Base-by-base conservation (phyloP, 2,113 vertebrate species). In the Galeopterus variegatus region DNA sequence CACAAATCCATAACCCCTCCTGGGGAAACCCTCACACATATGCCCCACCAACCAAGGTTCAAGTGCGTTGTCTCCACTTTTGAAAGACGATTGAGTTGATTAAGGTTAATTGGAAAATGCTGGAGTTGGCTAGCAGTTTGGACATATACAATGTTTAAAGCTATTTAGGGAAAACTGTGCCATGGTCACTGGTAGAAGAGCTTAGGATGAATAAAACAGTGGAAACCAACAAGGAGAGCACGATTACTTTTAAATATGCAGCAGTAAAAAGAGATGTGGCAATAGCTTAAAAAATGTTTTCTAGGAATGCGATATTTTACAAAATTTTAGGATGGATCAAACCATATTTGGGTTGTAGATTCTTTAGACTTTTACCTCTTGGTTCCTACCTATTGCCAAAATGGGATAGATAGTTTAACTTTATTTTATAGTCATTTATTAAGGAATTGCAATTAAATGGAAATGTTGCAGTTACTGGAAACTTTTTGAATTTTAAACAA, bases 401-500 rank as follows among this genome's bases (percentile, higher is more conserved):
- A 80, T 26, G 24, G 31, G 6, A 45, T 82, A 3, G 36, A 9
- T 48, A 73, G 65, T 26, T 92, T 84, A 82, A 31, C 60, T 90
- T 72, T 90, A 13, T 90, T 11, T 33, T 88, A 12, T 26, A 26
- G 58, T 52, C 79, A 36, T 77, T 96, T 94, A 91, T 93, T 95
- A 89, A 89, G 96, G 90, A 70, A 97, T 93, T 97, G 14, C 18
- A 14, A 54, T 96, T 97, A 86, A 97, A 97, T 97, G 97, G 90
- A 98, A 98, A 94, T 83, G 96, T 90, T 98, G 45, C 80, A 64
- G 73, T 98, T 96, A 36, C 88, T 94, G 15, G 36, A 24, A 14
- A 50, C 82, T 93, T 95, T 92, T 87, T 97, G 97, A 81, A 96
- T 97, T 97, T 97, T 97, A 97, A 24, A 94, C 93, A 58, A 84